Conservation (phyloP, 2,113 vertebrate genomes). For the Zingel zingel region DNA sequence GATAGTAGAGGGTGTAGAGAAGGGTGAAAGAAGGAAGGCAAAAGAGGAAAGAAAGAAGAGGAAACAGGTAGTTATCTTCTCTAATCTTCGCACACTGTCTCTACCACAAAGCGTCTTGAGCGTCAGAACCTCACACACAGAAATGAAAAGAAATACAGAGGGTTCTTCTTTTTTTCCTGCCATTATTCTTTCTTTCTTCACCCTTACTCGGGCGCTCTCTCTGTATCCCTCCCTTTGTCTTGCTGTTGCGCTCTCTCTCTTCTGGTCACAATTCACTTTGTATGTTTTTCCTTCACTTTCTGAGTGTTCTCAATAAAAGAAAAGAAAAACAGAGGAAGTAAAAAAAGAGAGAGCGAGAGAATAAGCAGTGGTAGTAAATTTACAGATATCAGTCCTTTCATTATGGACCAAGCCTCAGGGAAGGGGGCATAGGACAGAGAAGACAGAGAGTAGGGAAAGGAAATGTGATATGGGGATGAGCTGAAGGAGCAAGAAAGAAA, state of each 20-base stretch:
- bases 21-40: conserved; percentile 30
- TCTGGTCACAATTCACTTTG: conserved; percentile 58
- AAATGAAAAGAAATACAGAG: conserved; percentile 39
- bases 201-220: conserved; percentile 1
- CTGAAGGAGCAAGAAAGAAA: conserved; percentile 65
- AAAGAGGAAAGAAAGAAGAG: conserved; percentile 40
- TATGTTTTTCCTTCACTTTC: conserved; percentile 52
- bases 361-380: conserved; percentile 72
- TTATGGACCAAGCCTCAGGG: conserved; percentile 80
- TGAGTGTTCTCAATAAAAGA: conserved; percentile 57
- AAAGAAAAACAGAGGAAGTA: conserved; percentile 35
- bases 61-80: conserved; percentile 51
- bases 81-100: conserved; percentile 53
- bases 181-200: conserved; percentile 13
- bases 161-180: not conserved
- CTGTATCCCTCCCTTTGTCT: conserved; percentile 19
- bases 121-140: conserved; percentile 49
- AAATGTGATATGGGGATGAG: conserved; percentile 76
- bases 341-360: conserved; percentile 45
- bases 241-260: conserved; percentile 23
- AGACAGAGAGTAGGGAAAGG: conserved; percentile 51
- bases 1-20: conserved; percentile 16
- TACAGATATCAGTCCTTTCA: conserved; percentile 82
- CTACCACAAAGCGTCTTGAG: conserved; percentile 48
- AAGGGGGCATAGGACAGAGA: conserved; percentile 51